Evolutionary conservation across 1,140 invertebrate genomes (phyloP), one percentile per base, ranked within the genome.

Genomic region (Camponotus floridanus): DNA sequence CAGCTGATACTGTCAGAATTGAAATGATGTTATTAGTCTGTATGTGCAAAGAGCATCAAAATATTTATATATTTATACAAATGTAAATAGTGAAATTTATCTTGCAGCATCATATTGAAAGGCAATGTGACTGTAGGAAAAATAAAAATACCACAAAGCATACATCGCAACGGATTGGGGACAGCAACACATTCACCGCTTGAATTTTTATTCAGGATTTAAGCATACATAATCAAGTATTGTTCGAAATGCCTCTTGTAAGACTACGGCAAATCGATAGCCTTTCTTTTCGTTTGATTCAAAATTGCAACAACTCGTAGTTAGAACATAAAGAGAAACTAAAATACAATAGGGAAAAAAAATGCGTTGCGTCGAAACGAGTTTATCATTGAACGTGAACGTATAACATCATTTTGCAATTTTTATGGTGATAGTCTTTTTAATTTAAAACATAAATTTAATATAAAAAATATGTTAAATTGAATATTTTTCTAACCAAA

Each of bases 161-260:
- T 65, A 57, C 39, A 36, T 81, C 26, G 67, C 67, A 48, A 36
- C 26, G 36, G 55, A 73, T 81, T 81, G 51, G 79, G 26, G 6
- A 48, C 39, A 59, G 36, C 51, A 15, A 55, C 26, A 15, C 36
- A 67, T 59, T 64, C 45, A 33, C 59, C 15, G 45, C 80, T 26
- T 85, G 59, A 57, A 85, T 85, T 85, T 85, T 85, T 85, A 65
- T 67, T 65, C 21, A 42, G 42, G 6, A 64, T 31, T 45, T n/a
- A 33, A 18, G 83, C 59, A 85, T 86, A 45, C 85, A 86, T 86
- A 85, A 80, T 80, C 64, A 64, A 86, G 39, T 39, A 36, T 33
- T 71, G 57, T 21, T 61, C 39, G 51, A 57, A 81, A 59, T 36
- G 36, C 18, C 15, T 61, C 65, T 45, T 45, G 8, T 11, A 21